phyloP scores from a whole-genome alignment of 2,888 invertebrate species.

The Agapostemon virescens region DNA sequence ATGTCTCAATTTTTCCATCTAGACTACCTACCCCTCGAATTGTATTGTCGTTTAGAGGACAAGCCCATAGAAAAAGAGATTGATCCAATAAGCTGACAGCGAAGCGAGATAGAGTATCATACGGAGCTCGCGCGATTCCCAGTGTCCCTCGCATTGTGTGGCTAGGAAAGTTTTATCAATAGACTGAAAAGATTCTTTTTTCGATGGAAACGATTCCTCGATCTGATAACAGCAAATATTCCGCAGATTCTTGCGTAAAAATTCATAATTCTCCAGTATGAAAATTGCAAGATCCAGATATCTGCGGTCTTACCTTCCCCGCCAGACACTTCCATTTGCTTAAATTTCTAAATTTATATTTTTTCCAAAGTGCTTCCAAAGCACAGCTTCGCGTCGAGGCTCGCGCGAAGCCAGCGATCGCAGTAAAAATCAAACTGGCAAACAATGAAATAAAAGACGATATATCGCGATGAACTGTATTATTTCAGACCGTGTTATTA shows the following conservation, averaged over 20 bases:
- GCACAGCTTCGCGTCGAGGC: neutral
- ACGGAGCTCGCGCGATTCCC: neutral
- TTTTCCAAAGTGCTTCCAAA: neutral
- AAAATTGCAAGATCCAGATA: neutral
- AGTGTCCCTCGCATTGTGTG: neutral
- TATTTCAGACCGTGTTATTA: conserved; percentile 32
- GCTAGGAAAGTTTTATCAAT: neutral
- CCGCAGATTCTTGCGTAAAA: neutral
- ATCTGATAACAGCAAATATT: neutral
- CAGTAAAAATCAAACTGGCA: neutral
- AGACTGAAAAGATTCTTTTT: neutral
- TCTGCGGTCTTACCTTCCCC: neutral
- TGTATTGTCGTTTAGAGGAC: neutral
- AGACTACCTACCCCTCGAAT: neutral
- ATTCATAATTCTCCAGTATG: neutral
- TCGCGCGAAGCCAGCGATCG: neutral
- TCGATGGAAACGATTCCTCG: neutral
- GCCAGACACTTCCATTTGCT: neutral
- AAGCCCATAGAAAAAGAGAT: neutral
- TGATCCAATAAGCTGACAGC: conserved; percentile 2
- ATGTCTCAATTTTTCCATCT: neutral
- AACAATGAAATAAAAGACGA: neutral
- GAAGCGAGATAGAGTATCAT: neutral
- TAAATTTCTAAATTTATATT: neutral
- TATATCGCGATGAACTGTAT: neutral